These are phyloP conservation scores for Melopsittacus undulatus DNA, from an alignment of 2,797 vertebrate species.

Conservation along the genomic window DNA sequence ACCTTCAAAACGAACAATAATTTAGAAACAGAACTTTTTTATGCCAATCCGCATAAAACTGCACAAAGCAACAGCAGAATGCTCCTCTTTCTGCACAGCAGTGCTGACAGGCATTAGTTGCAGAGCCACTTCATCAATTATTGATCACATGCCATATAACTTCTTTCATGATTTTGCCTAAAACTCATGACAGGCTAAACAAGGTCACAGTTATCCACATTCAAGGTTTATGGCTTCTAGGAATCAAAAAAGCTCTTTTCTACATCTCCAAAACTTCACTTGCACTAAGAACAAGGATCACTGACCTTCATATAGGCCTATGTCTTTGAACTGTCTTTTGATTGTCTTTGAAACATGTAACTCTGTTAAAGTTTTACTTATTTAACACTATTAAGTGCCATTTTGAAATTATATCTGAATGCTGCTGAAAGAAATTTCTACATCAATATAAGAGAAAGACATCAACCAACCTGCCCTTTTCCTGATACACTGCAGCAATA, in stretches of 20 bases:
- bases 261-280: background rate
- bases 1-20: background rate
- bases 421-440: background rate
- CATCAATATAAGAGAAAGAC: background rate
- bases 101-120: background rate
- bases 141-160: background rate
- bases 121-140: background rate
- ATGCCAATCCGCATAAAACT: background rate
- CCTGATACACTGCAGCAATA: background rate
- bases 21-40: background rate
- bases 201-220: background rate
- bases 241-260: background rate
- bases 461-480: background rate
- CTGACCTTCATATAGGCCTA: background rate
- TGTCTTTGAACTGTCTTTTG: background rate
- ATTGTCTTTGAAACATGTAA: background rate
- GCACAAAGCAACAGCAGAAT: background rate
- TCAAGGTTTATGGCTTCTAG: background rate
- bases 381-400: background rate
- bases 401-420: background rate
- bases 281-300: background rate
- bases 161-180: background rate
- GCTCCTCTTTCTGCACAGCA: background rate
- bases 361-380: background rate
- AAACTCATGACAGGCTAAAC: background rate